A percentile compares a stretch with the other conserved stretches of the same genome.
Conservation (phyloP, 2,888 invertebrate species). For the Diarsia rubi region DNA sequence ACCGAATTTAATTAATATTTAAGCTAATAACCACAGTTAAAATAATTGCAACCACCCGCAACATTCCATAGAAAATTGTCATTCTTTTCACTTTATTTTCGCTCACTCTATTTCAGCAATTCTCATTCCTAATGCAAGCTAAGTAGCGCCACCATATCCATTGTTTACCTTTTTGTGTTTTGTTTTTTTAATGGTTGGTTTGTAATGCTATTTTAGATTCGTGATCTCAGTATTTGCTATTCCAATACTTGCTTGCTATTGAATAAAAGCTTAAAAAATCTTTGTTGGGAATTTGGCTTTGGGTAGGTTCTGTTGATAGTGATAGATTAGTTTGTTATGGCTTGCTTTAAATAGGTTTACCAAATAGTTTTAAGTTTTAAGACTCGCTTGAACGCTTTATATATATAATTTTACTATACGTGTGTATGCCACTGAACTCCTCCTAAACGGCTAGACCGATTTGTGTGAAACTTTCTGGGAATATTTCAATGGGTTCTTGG, state of each 20-base stretch:
- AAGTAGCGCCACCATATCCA: conserved; percentile 73
- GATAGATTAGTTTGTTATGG: conserved; percentile 2
- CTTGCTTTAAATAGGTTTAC: not conserved
- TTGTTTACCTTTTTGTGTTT: conserved; percentile 79
- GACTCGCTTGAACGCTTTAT: not conserved
- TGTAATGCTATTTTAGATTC: conserved; percentile 84
- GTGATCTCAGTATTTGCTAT: conserved; percentile 84
- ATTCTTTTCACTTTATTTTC: conserved; percentile 32
- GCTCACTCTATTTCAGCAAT: conserved; percentile 44
- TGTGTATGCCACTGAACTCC: no score
- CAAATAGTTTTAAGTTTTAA: not conserved
- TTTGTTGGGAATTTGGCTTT: conserved; percentile 61
- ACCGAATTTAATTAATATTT: not conserved
- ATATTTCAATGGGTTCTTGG: no score
- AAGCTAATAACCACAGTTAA: not conserved
- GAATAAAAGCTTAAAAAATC: conserved; percentile 72
- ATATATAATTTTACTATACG: no score
- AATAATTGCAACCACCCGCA: conserved; percentile 1
- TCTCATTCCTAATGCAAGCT: conserved; percentile 66
- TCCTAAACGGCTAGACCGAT: no score
- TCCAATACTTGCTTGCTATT: conserved; percentile 75
- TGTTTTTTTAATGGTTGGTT: conserved; percentile 74
- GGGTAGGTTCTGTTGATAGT: conserved; percentile 1
- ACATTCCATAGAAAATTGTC: not conserved
- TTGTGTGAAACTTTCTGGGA: no score